Evolutionary conservation across 2,113 vertebrate genomes (phyloP), one percentile per base, ranked within the genome.

Genomic region (Echinops telfairi): DNA sequence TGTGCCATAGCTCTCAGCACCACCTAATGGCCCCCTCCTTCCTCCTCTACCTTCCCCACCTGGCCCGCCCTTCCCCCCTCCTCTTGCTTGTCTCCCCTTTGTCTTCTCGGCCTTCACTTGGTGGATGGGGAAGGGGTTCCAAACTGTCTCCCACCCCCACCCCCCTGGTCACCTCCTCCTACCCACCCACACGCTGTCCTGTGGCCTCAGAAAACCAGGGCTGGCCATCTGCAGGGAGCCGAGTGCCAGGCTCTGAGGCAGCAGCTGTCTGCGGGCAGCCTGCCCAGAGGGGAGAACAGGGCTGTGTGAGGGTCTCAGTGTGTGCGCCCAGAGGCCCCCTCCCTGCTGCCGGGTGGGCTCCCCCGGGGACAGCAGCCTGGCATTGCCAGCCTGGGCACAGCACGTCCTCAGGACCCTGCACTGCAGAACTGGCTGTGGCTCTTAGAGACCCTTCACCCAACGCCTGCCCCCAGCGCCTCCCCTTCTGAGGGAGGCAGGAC

Each of bases 251-350:
- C 90, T 66, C 94, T 83, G 93, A 95, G 97, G 88, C 92, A 91
- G 97, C 97, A 97, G 97, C 97, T 97, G 97, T 38, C 94, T 88
- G 4, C 3, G 93, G 97, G 97, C 97, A 96, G 90, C 38, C 31
- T 93, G 96, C 96, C 96, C 27, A 2, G 94, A 89, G 27, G 31
- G 83, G 94, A 76, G 92, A 76, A 79, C 20, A 33, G 90, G 25
- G 66, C 92, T 81, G 88, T 95, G 95, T 89, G 43, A 43, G 40
- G 19, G 17, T 43, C 62, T 62, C 80, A 78, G 93, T 62, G 33
- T 75, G 31, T 1, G 9, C 27, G 10, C 81, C 43, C 40, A 2
- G 84, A 91, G 68, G 36, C 4, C 16, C 71, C 71, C 71, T 23
- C 71, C 19, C 43, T 0, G 2, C 2, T 2, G 40, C 77, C 60